Evolutionary conservation across 2,797 vertebrate species (phyloP).

Genomic region (Sciaenops ocellatus): DNA sequence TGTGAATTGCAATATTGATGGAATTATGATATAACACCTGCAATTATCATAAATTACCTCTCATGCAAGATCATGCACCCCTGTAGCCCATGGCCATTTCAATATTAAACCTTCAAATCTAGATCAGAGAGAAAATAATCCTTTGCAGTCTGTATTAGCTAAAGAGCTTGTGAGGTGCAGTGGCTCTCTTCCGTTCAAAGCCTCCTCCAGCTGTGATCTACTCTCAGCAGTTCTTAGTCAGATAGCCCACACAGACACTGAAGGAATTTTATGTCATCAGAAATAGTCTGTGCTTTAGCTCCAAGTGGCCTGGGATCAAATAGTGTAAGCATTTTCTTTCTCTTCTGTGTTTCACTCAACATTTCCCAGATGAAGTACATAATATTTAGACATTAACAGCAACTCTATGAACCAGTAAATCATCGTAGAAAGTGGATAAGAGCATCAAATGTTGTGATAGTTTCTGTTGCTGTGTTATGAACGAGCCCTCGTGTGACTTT

Average conservation of each 20-base stretch:
- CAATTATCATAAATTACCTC: no score
- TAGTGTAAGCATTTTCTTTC: not conserved
- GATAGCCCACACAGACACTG: not conserved
- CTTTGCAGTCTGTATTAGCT: not conserved
- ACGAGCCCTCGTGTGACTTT: not conserved
- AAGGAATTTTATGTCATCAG: conserved; percentile 8
- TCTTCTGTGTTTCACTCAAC: not conserved
- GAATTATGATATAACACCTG: not conserved
- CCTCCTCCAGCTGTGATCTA: not conserved
- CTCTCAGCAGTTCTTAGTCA: not conserved
- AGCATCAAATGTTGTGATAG: not conserved
- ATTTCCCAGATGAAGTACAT: not conserved
- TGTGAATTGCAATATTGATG: not conserved
- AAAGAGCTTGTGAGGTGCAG: not conserved
- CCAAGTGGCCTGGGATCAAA: conserved; percentile 2
- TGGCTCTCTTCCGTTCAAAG: not conserved
- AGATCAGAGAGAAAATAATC: not conserved
- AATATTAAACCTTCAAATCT: not conserved
- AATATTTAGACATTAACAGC: not conserved
- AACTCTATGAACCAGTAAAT: not conserved
- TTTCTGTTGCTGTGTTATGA: not conserved
- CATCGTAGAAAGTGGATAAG: not conserved
- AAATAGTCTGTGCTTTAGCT: not conserved
- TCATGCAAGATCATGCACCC: not conserved
- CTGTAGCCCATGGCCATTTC: not conserved